Percentiles rank a stretch among this genome's conserved stretches.
Conservation (phyloP, 1,140 invertebrate genomes). For the Brachionus sp. region DNA sequence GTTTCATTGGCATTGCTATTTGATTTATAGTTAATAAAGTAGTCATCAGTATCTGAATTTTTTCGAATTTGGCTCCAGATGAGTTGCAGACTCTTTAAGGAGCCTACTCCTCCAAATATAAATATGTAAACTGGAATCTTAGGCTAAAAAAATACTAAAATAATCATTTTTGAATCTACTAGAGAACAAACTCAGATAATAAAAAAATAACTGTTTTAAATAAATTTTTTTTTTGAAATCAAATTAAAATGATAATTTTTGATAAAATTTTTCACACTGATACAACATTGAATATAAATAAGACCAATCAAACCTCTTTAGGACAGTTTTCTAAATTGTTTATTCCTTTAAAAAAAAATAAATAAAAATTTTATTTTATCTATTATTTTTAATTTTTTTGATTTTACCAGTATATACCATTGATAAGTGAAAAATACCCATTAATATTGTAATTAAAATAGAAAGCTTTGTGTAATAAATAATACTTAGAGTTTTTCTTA, state of each 20-base stretch:
- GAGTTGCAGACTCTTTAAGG: slow-evolving; percentile 56
- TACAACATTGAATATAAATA: background rate
- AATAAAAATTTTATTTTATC: too few species aligned
- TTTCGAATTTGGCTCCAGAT: slow-evolving; percentile 68
- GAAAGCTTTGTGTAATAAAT: slow-evolving; percentile 67
- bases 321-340: slow-evolving; percentile 25
- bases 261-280: background rate
- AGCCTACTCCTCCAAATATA: slow-evolving; percentile 54
- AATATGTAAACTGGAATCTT: slow-evolving; percentile 54
- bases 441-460: background rate
- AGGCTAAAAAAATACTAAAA: slow-evolving; percentile 45
- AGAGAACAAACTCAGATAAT: background rate
- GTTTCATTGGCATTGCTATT: background rate
- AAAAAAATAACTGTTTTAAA: background rate
- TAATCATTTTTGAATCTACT: background rate
- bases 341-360: too few species aligned
- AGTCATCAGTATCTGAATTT: slow-evolving; percentile 5
- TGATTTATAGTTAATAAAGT: background rate
- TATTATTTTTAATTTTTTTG: background rate
- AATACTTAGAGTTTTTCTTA: slow-evolving; percentile 69
- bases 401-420: slow-evolving; percentile 28
- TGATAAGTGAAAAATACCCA: background rate
- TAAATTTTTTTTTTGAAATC: background rate
- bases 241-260: background rate
- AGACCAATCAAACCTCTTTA: background rate